Base-by-base conservation (phyloP, 2,113 vertebrate species). In the Pandion haliaetus region DNA sequence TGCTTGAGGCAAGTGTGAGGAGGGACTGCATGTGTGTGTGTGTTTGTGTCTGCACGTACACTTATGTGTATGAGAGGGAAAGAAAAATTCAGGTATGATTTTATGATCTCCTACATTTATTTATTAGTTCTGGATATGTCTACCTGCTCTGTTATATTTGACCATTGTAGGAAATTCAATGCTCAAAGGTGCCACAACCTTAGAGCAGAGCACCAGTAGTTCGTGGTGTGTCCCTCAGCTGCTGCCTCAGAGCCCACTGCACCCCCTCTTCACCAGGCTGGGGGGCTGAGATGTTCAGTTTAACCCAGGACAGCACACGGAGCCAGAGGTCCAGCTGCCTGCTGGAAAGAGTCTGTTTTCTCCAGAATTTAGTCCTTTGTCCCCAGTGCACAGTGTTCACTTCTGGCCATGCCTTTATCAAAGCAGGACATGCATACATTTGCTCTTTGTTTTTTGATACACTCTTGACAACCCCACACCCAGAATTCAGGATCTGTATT, bases 1-100 rank as follows among this genome's bases (percentile, higher is more conserved):
- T 47, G 32, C 73, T 71, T 40, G 69, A 38, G 59, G 32, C 0
- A 1, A 65, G 32, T 0, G 0, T 31, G 44, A 38, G 12, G 44
- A 82, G 13, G 26, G 26, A 14, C 28, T 62, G 34, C 3, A 0
- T 17, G 8, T 8, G 8, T 14, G 14, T 58, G 23, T 28, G n/a
- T 69, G 52, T 82, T 19, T 62, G 73, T 90, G 50, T 82, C 74
- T 63, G 36, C 21, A 7, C 7, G n/a, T 20, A 14, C 23, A 5
- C 24, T 29, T 1, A 0, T 28, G 44, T 9, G 12, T 62, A 1
- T 19, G 18, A 40, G 23, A 63, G n/a, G n/a, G 26, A 26, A 59
- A 59, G 12, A 7, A 82, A 79, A 76, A n/a, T 31, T 8, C 25
- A 23, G 5, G 26, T 50, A 16, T 24, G 18, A 17, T 47, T 63